Percentiles rank a stretch among this genome's conserved stretches.
phyloP scores from a whole-genome alignment of 2,888 invertebrate genomes.

The Pheosia tremula region DNA sequence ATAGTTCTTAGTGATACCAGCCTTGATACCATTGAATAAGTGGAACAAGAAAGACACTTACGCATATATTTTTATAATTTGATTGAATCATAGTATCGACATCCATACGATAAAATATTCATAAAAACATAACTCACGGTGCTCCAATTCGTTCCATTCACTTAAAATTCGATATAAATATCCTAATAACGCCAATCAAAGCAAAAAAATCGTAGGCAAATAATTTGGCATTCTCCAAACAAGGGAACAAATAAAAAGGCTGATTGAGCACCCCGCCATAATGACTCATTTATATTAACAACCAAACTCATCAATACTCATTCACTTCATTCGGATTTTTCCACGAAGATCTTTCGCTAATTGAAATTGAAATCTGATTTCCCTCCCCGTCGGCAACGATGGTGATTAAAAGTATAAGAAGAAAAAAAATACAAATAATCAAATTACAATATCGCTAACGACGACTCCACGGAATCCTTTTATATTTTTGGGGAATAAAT shows the following conservation, averaged over 20 bases:
- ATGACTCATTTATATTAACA: constrained; percentile 79
- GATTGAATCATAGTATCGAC: not conserved
- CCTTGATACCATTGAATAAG: not conserved
- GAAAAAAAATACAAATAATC: constrained; percentile 84
- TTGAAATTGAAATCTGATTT: constrained; percentile 85
- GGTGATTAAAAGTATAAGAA: constrained; percentile 83
- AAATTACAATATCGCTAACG: constrained; percentile 86
- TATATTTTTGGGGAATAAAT: constrained; percentile 82
- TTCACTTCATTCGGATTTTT: constrained; percentile 73
- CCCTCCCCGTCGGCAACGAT: constrained; percentile 59
- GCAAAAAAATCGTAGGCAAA: constrained; percentile 32
- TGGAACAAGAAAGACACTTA: not conserved
- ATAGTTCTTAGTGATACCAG: not conserved
- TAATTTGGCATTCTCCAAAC: constrained; percentile 40
- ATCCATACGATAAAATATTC: not conserved
- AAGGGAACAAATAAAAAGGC: constrained; percentile 56
- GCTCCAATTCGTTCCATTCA: constrained; percentile 17
- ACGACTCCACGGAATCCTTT: constrained; percentile 82
- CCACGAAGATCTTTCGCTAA: constrained; percentile 78
- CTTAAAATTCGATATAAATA: constrained; percentile 19
- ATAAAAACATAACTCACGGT: constrained; percentile 8
- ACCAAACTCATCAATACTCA: constrained; percentile 80
- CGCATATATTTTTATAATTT: not conserved
- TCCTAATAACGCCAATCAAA: constrained; percentile 15
- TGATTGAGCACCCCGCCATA: constrained; percentile 63